These are phyloP conservation scores for Drusus annulatus DNA, from an alignment of 1,140 invertebrate genomes.

Conservation along the genomic window DNA sequence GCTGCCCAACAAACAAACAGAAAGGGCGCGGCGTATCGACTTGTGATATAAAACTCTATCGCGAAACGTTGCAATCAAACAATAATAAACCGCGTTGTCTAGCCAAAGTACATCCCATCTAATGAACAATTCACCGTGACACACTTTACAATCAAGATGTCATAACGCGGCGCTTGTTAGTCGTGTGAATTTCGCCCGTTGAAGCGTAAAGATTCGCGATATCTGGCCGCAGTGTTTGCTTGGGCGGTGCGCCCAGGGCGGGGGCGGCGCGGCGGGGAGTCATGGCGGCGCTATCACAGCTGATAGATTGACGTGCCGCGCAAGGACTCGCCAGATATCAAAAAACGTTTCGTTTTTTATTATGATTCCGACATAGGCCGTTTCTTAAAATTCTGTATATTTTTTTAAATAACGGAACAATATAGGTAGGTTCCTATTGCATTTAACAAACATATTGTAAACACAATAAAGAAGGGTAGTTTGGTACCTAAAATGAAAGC, in stretches of 20 bases:
- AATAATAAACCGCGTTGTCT: too few relatives aligned
- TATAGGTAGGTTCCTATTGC: too few relatives aligned
- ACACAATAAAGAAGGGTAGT: too few relatives aligned
- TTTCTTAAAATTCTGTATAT: too few relatives aligned
- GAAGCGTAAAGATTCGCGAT: slow-evolving; percentile 1
- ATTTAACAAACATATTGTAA: too few relatives aligned
- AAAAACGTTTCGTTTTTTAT: too few relatives aligned
- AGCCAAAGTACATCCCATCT: background rate
- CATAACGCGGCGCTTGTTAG: background rate
- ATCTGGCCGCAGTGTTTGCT: background rate
- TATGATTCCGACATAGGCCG: too few relatives aligned
- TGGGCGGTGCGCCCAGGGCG: background rate
- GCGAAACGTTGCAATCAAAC: too few relatives aligned
- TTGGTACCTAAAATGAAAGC: too few relatives aligned
- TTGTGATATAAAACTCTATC: too few relatives aligned
- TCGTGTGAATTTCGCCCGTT: background rate
- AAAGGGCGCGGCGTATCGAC: background rate
- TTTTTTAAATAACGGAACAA: too few relatives aligned
- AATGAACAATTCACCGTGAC: background rate
- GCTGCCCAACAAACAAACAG: background rate
- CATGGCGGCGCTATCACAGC: background rate
- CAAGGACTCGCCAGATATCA: too few relatives aligned
- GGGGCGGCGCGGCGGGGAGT: background rate
- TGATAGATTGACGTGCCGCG: background rate
- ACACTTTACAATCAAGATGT: background rate